Conservation (phyloP, 2,888 invertebrate species). For the Hirtodrosophila histrioides region DNA sequence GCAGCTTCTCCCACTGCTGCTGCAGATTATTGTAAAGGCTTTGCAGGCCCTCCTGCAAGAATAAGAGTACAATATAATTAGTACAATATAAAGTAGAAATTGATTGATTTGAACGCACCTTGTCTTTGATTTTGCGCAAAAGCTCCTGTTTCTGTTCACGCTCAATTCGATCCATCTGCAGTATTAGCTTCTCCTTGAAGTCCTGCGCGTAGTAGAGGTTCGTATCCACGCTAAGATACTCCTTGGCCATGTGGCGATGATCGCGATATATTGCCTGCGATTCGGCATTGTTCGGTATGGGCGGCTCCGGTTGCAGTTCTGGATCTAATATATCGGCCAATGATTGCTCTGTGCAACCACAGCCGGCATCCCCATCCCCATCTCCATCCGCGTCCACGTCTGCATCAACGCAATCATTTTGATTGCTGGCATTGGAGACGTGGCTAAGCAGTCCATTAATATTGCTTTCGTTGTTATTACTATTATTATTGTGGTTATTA, state of each 20-base stretch:
- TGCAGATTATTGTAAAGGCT: conserved; percentile 82
- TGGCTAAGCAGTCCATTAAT: conserved; percentile 52
- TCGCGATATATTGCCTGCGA: conserved; percentile 95
- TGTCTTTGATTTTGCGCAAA: conserved; percentile 83
- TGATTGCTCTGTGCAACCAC: conserved; percentile 83
- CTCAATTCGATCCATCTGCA: conserved; percentile 81
- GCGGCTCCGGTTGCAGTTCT: conserved; percentile 91
- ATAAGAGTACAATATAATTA: background rate
- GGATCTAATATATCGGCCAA: conserved; percentile 91
- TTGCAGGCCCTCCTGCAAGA: conserved; percentile 77
- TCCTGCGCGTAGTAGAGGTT: conserved; percentile 92
- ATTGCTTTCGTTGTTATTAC: conserved; percentile 34
- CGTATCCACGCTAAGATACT: conserved; percentile 94
- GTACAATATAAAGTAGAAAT: background rate
- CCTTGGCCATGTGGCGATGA: conserved; percentile 94
- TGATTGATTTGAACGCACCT: conserved; percentile 58
- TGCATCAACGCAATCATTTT: conserved; percentile 30
- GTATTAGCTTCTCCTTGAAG: conserved; percentile 90
- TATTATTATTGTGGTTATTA: conserved; percentile 25
- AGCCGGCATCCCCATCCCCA: conserved; percentile 54
- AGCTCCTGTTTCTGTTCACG: conserved; percentile 81
- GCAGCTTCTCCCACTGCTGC: conserved; percentile 79
- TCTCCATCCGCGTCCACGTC: conserved; percentile 66
- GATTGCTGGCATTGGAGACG: conserved; percentile 37
- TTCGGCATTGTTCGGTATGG: conserved; percentile 90